phyloP scores from a whole-genome alignment of 1,140 invertebrate genomes.

The Meloidogyne hapla region DNA sequence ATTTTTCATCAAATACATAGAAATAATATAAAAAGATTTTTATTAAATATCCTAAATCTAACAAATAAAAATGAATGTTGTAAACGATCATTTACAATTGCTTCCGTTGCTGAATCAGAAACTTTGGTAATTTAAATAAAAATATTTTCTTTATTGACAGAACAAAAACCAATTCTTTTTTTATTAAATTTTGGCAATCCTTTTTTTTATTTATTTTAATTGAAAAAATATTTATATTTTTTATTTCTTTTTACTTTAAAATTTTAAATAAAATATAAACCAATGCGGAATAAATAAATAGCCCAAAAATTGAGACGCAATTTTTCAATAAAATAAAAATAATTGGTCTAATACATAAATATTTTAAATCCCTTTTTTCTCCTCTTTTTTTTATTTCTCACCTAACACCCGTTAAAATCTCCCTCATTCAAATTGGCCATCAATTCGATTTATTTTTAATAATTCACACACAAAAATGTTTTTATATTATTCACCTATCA shows the following conservation, averaged over 20 bases:
- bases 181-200: neutral
- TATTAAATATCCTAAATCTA: too few relatives aligned
- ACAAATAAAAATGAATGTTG: neutral
- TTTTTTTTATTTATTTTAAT: neutral
- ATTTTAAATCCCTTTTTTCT: too few relatives aligned
- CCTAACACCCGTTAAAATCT: neutral
- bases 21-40: too few relatives aligned
- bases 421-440: neutral
- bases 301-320: neutral
- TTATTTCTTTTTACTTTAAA: neutral
- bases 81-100: neutral
- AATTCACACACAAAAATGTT: too few relatives aligned
- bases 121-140: constrained; percentile 1
- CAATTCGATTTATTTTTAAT: neutral
- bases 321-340: neutral
- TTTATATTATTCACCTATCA: too few relatives aligned
- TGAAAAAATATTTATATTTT: neutral
- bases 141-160: neutral
- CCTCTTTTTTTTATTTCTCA: neutral
- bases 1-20: too few relatives aligned
- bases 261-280: too few relatives aligned
- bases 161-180: neutral
- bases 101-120: neutral
- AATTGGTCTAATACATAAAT: neutral
- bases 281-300: neutral